Evolutionary conservation across 2,113 vertebrate species (phyloP).

Genomic region (Myocastor coypus): DNA sequence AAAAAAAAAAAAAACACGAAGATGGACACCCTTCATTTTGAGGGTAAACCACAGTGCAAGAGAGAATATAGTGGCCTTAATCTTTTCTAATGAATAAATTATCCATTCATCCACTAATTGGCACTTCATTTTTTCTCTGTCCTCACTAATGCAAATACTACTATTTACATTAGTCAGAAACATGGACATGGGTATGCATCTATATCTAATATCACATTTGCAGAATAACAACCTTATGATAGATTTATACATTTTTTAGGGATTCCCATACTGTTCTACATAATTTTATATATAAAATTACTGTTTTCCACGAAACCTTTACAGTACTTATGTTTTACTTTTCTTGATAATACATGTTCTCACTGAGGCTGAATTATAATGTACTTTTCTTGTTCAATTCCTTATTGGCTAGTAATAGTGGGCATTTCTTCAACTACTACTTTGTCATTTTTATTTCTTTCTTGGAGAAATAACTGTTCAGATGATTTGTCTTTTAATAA

Average conservation of each 20-base stretch:
- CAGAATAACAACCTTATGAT: background rate
- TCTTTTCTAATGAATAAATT: background rate
- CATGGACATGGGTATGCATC: too few species aligned
- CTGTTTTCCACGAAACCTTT: background rate
- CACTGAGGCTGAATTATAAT: background rate
- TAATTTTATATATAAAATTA: background rate
- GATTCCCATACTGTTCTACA: background rate
- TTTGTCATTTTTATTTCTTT: background rate
- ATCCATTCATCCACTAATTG: background rate
- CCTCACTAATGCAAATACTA: background rate
- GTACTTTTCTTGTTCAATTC: background rate
- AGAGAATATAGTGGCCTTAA: background rate
- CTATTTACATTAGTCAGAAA: background rate
- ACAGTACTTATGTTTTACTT: background rate
- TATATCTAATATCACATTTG: too few species aligned
- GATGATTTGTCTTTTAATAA: background rate
- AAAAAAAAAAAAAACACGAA: too few species aligned
- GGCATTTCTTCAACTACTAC: background rate
- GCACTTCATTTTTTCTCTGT: background rate
- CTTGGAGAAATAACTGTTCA: background rate
- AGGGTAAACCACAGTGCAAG: background rate
- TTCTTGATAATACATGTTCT: background rate
- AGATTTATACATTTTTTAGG: background rate
- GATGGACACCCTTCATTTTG: background rate
- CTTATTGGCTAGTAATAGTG: background rate